These are phyloP conservation scores for Myotis davidii DNA, from an alignment of 2,113 vertebrate genomes.

Conservation along the genomic window DNA sequence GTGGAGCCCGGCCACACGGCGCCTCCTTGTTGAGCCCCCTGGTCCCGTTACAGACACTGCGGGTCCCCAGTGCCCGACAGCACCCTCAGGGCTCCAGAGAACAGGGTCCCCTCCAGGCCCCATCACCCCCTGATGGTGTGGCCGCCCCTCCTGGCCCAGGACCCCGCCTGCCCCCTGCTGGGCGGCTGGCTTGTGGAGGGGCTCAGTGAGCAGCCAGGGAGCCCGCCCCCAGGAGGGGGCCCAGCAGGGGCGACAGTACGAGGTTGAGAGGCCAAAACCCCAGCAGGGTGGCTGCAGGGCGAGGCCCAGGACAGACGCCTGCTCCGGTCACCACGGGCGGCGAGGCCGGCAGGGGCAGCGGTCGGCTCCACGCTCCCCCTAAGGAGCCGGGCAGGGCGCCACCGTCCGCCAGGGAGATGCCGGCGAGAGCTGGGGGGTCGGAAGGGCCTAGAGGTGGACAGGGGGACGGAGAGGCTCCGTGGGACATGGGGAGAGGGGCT, in stretches of 20 bases:
- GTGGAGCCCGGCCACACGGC: neutral
- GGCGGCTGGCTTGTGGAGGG: neutral
- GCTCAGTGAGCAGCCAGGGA: too few relatives aligned
- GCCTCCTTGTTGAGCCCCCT: accelerated
- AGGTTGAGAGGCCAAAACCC: neutral
- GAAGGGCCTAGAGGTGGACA: neutral
- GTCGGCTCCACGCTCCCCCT: neutral
- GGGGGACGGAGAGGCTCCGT: neutral
- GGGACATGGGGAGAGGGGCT: too few relatives aligned
- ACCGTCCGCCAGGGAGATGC: neutral
- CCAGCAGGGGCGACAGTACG: neutral
- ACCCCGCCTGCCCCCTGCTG: neutral
- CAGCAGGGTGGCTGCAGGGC: too few relatives aligned
- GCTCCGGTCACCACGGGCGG: too few relatives aligned
- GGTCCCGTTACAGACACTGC: accelerated
- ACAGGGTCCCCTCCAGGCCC: neutral
- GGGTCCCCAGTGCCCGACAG: neutral
- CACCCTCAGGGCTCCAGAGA: neutral
- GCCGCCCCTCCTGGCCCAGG: neutral
- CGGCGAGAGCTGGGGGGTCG: accelerated
- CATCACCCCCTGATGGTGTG: accelerated
- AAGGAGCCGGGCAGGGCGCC: too few relatives aligned
- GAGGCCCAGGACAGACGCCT: too few relatives aligned
- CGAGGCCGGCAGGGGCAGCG: too few relatives aligned
- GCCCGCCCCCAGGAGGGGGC: neutral